Evolutionary conservation across 2,113 vertebrate genomes (phyloP).

Genomic region (Camelus dromedarius): DNA sequence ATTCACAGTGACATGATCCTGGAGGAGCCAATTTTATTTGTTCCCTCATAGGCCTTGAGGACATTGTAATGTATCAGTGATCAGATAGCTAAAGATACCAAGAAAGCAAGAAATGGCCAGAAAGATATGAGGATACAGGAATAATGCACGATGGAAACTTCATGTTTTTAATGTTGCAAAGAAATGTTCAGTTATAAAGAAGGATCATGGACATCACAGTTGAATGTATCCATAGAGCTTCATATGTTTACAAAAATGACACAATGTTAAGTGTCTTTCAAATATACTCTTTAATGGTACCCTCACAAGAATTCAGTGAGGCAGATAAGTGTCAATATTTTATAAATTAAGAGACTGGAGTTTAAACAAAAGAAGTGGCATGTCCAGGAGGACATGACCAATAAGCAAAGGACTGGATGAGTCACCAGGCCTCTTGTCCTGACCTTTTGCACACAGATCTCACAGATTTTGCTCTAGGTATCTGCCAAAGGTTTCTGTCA

Average conservation of each 20-base stretch:
- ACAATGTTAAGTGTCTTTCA: background rate
- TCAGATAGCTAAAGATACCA: background rate
- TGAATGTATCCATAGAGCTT: background rate
- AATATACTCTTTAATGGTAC: background rate
- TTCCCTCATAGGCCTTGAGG: background rate
- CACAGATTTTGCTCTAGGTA: background rate
- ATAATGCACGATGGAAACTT: background rate
- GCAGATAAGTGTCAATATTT: background rate
- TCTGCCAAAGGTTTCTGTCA: background rate
- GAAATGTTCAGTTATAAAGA: constrained; percentile 7
- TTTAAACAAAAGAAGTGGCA: background rate
- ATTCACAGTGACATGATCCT: background rate
- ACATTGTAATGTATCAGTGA: background rate
- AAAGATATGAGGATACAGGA: background rate
- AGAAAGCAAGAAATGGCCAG: background rate
- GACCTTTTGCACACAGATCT: background rate
- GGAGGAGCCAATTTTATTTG: background rate
- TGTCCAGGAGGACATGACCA: background rate
- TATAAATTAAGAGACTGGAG: background rate
- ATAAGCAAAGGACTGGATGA: background rate
- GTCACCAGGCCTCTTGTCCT: background rate
- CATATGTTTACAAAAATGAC: background rate
- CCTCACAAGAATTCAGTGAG: background rate
- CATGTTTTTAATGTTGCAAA: background rate
- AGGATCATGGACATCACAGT: background rate